Percentiles rank a stretch among this genome's conserved stretches.
Evolutionary conservation across 2,113 vertebrate genomes (phyloP).

Genomic region (Zapus hudsonius): DNA sequence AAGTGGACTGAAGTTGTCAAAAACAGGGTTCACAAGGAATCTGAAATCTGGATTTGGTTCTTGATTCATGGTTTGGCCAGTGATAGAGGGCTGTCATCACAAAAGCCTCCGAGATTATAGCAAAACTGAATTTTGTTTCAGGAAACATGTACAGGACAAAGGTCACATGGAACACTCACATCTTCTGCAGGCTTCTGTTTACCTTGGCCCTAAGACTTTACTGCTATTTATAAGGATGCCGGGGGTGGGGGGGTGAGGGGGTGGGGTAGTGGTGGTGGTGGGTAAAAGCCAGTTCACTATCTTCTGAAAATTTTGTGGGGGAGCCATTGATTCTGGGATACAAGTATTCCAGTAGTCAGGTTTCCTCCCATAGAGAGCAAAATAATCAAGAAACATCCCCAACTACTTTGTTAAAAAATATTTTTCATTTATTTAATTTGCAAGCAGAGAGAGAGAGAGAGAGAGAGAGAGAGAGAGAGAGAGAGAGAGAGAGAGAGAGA

Average conservation of each 20-base stretch:
- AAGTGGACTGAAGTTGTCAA: background rate
- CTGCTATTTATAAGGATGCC: background rate
- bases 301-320: background rate
- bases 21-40: background rate
- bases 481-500: too few species aligned
- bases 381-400: background rate
- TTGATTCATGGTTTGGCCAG: background rate
- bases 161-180: background rate
- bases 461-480: too few species aligned
- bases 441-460: too few species aligned
- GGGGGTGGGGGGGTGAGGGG: too few species aligned
- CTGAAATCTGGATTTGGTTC: background rate
- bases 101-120: background rate
- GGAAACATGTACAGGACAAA: background rate
- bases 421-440: too few species aligned
- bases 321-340: background rate
- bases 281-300: background rate
- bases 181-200: conserved; percentile 12
- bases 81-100: background rate
- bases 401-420: too few species aligned
- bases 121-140: background rate
- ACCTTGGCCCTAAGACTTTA: conserved; percentile 8
- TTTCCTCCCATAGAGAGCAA: background rate
- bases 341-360: background rate
- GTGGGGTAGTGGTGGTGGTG: too few species aligned